These are phyloP conservation scores for Oncorhynchus mykiss DNA, from an alignment of 2,113 vertebrate genomes.

Conservation along the genomic window DNA sequence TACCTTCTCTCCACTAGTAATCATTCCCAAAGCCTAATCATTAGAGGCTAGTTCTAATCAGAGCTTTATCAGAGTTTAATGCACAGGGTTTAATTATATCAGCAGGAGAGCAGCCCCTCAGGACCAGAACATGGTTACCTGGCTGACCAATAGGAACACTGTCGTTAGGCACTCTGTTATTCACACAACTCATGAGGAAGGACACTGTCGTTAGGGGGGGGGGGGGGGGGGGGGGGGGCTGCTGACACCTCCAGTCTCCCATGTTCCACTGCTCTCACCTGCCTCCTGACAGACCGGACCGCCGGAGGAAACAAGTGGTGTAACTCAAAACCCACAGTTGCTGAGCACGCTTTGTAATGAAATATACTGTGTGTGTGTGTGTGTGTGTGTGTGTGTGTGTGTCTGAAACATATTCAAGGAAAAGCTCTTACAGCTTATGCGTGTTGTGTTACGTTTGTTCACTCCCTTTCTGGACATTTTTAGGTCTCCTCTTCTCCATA, in stretches of 20 bases:
- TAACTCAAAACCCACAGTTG: conserved; percentile 63
- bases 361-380: conserved; percentile 36
- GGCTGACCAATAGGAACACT: conserved; percentile 20
- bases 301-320: conserved; percentile 52
- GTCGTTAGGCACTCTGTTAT: conserved; percentile 18
- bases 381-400: neutral
- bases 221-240: neutral
- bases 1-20: conserved; percentile 38
- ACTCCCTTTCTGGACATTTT: neutral
- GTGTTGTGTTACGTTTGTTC: neutral
- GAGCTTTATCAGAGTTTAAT: conserved; percentile 64
- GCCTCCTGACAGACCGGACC: conserved; percentile 42
- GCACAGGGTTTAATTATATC: conserved; percentile 57
- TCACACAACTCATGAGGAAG: conserved; percentile 1
- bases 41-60: conserved; percentile 65
- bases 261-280: conserved; percentile 65
- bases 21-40: conserved; percentile 61
- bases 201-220: neutral
- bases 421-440: neutral
- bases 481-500: neutral
- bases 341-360: conserved; percentile 57
- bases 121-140: neutral
- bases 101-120: conserved; percentile 25
- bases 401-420: neutral
- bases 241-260: conserved; percentile 57